Base-by-base conservation (phyloP, 2,888 invertebrate species). In the Melanotus villosus region DNA sequence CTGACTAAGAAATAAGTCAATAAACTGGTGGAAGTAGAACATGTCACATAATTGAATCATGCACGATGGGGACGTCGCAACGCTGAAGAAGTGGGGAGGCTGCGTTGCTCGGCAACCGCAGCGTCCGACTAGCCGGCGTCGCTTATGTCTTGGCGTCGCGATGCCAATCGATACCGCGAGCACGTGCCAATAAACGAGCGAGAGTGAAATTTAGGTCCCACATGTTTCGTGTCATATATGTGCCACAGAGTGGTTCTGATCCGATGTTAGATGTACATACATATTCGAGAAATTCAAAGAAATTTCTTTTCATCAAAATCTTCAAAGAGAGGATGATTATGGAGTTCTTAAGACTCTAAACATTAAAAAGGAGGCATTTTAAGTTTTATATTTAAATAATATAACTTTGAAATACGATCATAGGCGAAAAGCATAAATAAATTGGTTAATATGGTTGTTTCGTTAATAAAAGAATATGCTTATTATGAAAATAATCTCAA, bases 31-130 rank as follows among this genome's bases (percentile, higher is more conserved):
- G 76, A 80, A 80, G 78, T 80, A 75, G 82, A 82, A 81, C 81
- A 81, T 83, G 83, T 83, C 83, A 79, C 80, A 81, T 84, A 84
- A 84, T 84, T 83, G 83, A 84, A 84, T 84, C 83, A 83, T 81
- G 80, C 78, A 80, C 78, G 75, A 71, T 66, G 73, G 70, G 71
- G 71, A 69, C 68, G 72, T 68, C 75, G 76, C 78, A 73, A 75
- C 75, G 75, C 76, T 72, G 69, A 71, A 75, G 69, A 77, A 79
- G 82, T 80, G 80, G 82, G 84, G 83, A 82, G 78, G 82, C 82
- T 82, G 83, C 72, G 84, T 84, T 83, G 82, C 84, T 78, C 75
- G 74, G 83, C 82, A 79, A 83, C 83, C 79, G 72, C 77, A 80
- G 80, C 80, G 82, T 80, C 80, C 81, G 81, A 80, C 81, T 76